phyloP scores from a whole-genome alignment of 2,113 vertebrate genomes.

The Nipponia nippon region DNA sequence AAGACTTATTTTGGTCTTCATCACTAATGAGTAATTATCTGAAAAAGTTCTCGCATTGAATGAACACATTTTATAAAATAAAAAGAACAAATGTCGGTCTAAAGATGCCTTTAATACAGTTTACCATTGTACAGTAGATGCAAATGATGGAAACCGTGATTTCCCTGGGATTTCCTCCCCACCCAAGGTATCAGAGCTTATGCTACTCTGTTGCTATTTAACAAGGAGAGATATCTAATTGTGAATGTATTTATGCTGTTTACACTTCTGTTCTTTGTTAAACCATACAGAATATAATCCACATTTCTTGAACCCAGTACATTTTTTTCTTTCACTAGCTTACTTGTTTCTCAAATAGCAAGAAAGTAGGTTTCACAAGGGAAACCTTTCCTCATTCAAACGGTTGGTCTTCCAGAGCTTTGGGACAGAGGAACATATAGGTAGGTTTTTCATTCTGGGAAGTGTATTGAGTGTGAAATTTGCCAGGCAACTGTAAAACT shows the following conservation, averaged over 20 bases:
- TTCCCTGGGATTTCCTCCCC: not conserved
- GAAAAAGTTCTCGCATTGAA: slow-evolving; percentile 14
- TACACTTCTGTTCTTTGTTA: not conserved
- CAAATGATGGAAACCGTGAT: not conserved
- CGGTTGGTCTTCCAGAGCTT: not conserved
- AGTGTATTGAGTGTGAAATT: not conserved
- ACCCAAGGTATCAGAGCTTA: not conserved
- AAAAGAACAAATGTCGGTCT: slow-evolving; percentile 29
- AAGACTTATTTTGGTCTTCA: slow-evolving; percentile 59
- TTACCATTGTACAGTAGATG: not conserved
- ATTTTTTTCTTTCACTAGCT: not conserved
- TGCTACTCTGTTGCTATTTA: not conserved
- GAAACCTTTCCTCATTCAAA: not conserved
- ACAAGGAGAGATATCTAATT: not conserved
- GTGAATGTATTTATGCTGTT: not conserved
- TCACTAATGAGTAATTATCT: slow-evolving; percentile 57
- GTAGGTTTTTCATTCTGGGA: not conserved
- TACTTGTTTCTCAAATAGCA: not conserved
- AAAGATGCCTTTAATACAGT: not conserved
- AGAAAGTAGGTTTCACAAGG: not conserved
- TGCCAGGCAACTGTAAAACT: not conserved
- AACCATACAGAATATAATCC: not conserved
- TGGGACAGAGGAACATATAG: not conserved
- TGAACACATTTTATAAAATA: slow-evolving; percentile 7
- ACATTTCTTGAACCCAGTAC: rapidly evolving